Evolutionary conservation across 2,888 invertebrate species (phyloP).

Genomic region (Erynnis tages): DNA sequence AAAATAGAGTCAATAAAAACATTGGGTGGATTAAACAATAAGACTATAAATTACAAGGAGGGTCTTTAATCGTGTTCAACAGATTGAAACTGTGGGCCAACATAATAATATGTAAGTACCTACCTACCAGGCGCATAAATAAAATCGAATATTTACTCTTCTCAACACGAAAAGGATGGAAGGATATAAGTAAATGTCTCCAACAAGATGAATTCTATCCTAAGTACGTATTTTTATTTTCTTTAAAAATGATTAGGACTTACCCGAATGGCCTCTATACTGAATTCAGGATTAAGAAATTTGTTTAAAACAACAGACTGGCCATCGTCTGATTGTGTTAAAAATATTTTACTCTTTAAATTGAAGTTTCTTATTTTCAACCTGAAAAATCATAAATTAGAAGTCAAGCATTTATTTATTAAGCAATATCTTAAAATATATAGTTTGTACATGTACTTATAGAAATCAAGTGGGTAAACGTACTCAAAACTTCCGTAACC

Average conservation of each 20-base stretch:
- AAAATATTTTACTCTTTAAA: conserved; percentile 44
- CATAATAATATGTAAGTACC: too few relatives aligned
- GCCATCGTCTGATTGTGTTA: conserved; percentile 46
- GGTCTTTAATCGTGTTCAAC: conserved; percentile 5
- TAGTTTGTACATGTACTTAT: too few relatives aligned
- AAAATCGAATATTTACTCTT: too few relatives aligned
- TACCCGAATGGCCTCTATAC: conserved; percentile 43
- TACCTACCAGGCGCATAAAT: too few relatives aligned
- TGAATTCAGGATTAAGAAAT: conserved; percentile 43
- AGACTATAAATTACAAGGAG: conserved; percentile 29
- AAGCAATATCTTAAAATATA: too few relatives aligned
- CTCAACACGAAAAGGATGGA: too few relatives aligned
- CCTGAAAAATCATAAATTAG: conserved; percentile 39
- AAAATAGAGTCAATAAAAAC: neutral
- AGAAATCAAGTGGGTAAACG: too few relatives aligned
- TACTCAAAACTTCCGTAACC: conserved; percentile 53
- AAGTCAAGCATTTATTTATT: neutral
- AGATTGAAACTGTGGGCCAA: conserved; percentile 17
- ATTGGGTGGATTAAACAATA: conserved; percentile 28
- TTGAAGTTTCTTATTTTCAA: conserved; percentile 42
- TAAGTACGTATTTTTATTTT: too few relatives aligned
- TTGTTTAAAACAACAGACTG: conserved; percentile 47
- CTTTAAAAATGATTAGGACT: too few relatives aligned
- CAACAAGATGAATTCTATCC: too few relatives aligned
- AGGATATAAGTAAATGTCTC: too few relatives aligned